phyloP scores from a whole-genome alignment of 53 echinoderm and acorn worm species.

The Holothuria scabra region DNA sequence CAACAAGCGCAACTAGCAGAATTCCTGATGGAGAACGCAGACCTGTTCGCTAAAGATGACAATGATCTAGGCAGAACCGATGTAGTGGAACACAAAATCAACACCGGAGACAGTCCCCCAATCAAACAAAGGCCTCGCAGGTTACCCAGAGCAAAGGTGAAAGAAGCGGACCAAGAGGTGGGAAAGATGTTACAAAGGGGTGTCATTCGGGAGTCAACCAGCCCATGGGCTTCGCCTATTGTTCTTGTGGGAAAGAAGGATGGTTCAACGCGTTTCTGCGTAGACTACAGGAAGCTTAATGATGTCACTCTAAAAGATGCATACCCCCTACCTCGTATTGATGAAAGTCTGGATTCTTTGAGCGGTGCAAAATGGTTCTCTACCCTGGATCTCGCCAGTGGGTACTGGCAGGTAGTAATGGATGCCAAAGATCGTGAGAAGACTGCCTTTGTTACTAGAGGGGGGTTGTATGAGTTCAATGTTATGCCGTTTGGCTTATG shows the following conservation, averaged over 20 bases:
- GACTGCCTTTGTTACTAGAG: neutral
- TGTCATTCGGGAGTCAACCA: too few relatives aligned
- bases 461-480: constrained; percentile 3
- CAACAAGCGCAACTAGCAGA: neutral
- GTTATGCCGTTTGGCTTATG: neutral
- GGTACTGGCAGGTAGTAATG: too few relatives aligned
- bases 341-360: too few relatives aligned
- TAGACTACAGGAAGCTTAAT: neutral
- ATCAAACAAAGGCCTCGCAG: constrained; percentile 11
- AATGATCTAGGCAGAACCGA: too few relatives aligned
- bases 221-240: neutral
- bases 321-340: too few relatives aligned
- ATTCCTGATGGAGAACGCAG: neutral
- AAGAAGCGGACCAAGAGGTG: neutral
- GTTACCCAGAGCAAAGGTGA: neutral
- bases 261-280: neutral
- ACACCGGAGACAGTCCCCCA: too few relatives aligned
- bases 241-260: constrained; percentile 6
- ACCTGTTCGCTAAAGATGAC: too few relatives aligned
- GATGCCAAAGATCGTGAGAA: neutral
- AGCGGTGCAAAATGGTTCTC: too few relatives aligned
- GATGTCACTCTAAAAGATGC: too few relatives aligned
- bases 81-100: too few relatives aligned
- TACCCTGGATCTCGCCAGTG: too few relatives aligned
- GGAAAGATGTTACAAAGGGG: neutral